Percentiles rank a stretch among this genome's conserved stretches.
Evolutionary conservation across 2,113 vertebrate species (phyloP).

Genomic region (Hyla sarda): DNA sequence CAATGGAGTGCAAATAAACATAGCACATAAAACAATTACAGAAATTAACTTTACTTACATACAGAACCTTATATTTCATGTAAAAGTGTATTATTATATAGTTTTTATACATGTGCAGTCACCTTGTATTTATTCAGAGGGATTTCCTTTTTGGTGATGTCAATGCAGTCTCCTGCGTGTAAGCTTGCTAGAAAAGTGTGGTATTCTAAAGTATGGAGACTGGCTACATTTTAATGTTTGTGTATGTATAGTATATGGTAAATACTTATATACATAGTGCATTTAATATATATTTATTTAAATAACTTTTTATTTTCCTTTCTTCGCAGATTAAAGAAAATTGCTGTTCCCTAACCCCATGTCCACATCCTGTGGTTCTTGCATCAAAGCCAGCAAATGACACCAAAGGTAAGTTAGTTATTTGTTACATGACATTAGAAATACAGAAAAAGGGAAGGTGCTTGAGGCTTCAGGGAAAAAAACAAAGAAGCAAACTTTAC

Average conservation of each 20-base stretch:
- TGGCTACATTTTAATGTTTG: neutral
- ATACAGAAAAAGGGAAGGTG: neutral
- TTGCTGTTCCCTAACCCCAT: constrained; percentile 74
- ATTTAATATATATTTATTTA: neutral
- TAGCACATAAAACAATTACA: too few species aligned
- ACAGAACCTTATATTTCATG: too few species aligned
- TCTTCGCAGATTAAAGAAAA: constrained; percentile 74
- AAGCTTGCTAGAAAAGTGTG: too few species aligned
- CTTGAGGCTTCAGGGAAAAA: too few species aligned
- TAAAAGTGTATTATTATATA: too few species aligned
- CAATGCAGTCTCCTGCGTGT: too few species aligned
- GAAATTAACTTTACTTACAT: too few species aligned
- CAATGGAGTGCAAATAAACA: too few species aligned
- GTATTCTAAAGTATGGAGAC: neutral
- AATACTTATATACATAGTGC: neutral
- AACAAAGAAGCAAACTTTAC: too few species aligned
- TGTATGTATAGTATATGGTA: neutral
- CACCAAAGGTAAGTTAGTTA: constrained; percentile 68
- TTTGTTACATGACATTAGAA: neutral
- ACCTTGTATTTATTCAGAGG: neutral
- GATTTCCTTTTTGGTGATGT: too few species aligned
- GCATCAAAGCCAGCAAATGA: constrained; percentile 59
- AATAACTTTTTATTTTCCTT: neutral
- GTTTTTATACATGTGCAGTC: too few species aligned
- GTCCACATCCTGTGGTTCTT: constrained; percentile 67